A percentile compares a stretch with the other conserved stretches of the same genome.
Conservation (phyloP, 1,140 invertebrate species). For the Pogonognathellus flavescens region DNA sequence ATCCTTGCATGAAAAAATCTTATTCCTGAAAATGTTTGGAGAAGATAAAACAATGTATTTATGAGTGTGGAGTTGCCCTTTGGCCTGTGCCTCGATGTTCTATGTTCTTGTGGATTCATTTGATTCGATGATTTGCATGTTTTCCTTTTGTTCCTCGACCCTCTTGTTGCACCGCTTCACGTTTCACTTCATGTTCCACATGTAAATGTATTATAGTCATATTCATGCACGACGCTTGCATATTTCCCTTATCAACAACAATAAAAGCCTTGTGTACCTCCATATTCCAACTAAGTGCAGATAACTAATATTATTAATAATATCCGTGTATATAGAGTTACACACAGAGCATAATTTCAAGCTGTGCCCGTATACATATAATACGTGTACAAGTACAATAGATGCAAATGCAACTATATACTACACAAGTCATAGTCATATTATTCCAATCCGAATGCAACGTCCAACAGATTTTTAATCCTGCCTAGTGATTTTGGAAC, state of each 20-base stretch:
- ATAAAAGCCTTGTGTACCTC: background rate
- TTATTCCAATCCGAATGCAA: too few species aligned
- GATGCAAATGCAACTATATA: too few species aligned
- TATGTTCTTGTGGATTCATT: conserved; percentile 44
- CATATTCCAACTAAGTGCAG: background rate
- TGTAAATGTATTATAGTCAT: too few species aligned
- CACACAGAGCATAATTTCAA: too few species aligned
- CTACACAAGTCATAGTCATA: too few species aligned
- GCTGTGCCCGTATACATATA: too few species aligned
- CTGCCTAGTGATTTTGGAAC: background rate
- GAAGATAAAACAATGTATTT: conserved; percentile 45
- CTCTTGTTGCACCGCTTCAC: conserved; percentile 9
- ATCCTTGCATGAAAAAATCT: background rate
- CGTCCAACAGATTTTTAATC: too few species aligned
- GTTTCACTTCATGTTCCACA: background rate
- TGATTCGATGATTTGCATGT: conserved; percentile 61
- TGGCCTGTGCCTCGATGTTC: conserved; percentile 33
- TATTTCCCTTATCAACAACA: background rate
- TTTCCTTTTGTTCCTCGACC: conserved; percentile 28
- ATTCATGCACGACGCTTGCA: background rate
- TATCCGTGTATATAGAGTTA: too few species aligned
- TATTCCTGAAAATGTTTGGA: conserved; percentile 15
- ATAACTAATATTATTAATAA: too few species aligned
- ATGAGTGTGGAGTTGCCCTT: conserved; percentile 41
- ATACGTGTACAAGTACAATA: too few species aligned